Evolutionary conservation across 2,113 vertebrate species (phyloP).

Genomic region (Tympanuchus pallidicinctus): DNA sequence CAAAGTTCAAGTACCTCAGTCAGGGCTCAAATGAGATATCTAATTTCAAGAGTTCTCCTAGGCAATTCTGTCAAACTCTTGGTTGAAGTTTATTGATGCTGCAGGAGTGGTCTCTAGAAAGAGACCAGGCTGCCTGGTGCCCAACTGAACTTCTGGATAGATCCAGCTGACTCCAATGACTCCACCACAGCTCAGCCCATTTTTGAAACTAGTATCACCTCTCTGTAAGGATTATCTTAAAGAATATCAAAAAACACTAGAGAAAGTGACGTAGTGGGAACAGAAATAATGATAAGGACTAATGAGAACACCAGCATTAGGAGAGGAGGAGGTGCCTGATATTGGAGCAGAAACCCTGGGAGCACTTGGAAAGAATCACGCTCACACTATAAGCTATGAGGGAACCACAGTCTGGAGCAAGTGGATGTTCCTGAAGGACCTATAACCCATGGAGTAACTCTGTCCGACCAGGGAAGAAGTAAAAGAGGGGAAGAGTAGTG

Average conservation of each 20-base stretch:
- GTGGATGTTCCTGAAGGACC: not conserved
- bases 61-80: rapidly evolving
- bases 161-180: rapidly evolving
- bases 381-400: rapidly evolving
- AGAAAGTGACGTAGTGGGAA: not conserved
- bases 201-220: too few species aligned
- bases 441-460: not conserved
- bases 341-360: rapidly evolving
- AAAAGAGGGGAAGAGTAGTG: not conserved
- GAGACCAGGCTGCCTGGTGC: rapidly evolving
- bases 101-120: not conserved
- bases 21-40: rapidly evolving
- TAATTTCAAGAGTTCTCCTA: not conserved
- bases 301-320: rapidly evolving
- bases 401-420: rapidly evolving
- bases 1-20: rapidly evolving
- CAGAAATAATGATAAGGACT: rapidly evolving
- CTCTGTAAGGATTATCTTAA: not conserved
- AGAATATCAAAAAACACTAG: not conserved
- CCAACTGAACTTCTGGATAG: rapidly evolving
- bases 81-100: rapidly evolving
- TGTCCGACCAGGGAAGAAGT: rapidly evolving
- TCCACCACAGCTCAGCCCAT: not conserved
- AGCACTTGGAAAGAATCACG: rapidly evolving
- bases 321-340: rapidly evolving